Evolutionary conservation across 2,888 invertebrate genomes (phyloP), one percentile per base, ranked within the genome.

Genomic region (Lithophane semibrunnea): DNA sequence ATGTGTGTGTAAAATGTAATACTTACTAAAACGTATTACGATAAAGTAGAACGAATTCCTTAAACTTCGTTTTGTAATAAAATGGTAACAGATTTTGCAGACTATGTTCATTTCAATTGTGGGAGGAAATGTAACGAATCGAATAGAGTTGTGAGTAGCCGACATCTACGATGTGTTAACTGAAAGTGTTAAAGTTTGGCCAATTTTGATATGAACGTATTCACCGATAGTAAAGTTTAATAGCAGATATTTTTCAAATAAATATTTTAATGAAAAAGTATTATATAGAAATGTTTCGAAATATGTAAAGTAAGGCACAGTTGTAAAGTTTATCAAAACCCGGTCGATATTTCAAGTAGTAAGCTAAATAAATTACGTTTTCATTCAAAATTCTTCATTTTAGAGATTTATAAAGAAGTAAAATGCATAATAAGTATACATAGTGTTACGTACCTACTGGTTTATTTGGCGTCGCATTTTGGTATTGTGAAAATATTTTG

Each of bases 351-450:
- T 88, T 88, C 90, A 87, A 90, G 85, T 92, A 92, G 90, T 93
- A 92, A 93, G 91, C 90, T 84, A 83, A 86, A 82, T 92, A 92
- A 92, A 93, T 92, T 92, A 89, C 88, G 87, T 94, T 94, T 92
- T 86, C 89, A 91, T 91, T 89, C 89, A 88, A 88, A 90, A 89
- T 84, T 91, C 89, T 90, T 92, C 83, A 83, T 88, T 91, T 93
- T 93, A 94, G 93, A 91, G 90, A 91, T 93, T 91, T 93, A 90
- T 90, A 67, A 79, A 92, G 91, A 92, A 91, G 90, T 92, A 92
- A 92, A 91, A 90, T 92, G 93, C 94, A 94, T 94, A 93, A 93
- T 94, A 93, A 91, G 85, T 90, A 91, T 89, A 90, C 87, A 88
- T 90, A 88, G 88, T 85, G 80, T 88, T 89, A 90, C 86, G 78